Base-by-base conservation (phyloP, 2,797 vertebrate species). In the Eurystomus glaucurus region DNA sequence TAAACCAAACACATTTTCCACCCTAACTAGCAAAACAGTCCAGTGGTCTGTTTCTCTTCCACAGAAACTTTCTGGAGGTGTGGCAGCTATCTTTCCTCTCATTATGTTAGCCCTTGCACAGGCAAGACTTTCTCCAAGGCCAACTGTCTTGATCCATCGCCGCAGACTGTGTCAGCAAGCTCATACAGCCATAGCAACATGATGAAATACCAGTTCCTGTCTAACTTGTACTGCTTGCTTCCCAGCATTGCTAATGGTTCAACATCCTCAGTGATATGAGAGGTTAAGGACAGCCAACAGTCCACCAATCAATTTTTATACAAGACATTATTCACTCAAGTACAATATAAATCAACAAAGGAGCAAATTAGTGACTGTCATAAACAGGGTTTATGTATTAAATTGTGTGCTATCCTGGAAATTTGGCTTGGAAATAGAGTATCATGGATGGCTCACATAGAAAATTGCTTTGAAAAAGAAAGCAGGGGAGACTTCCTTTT, bases 1-100 rank as follows among this genome's bases (percentile, higher is more conserved):
- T 80, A 96, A 96, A 94, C 85, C 81, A 96, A 95, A 84, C 70
- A 92, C 76, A 41, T 57, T 94, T 93, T 92, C 71, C 68, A 88
- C 51, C 43, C 28, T 85, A 90, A 81, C 79, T 79, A 89, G 78
- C 52, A 86, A 87, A 95, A 88, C 69, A 88, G 50, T 39, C 81
- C 77, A 83, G 75, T 25, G 39, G 61, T 85, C 86, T 94, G 93
- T 85, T 95, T 91, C 81, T 95, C 37, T 95, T 87, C 43, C 0
- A 61, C 46, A 93, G 61, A 79, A 84, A 85, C 3, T 9, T 85
- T 84, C 82, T 88, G 81, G 75, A 91, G 81, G 33, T 29, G 0
- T 62, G 92, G 94, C 89, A 93, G 81, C 71, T 75, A 69, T 95
- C 93, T 92, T 90, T 77, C 78, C 65, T 91, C 82, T 94, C n/a